Evolutionary conservation across 2,888 invertebrate genomes (phyloP).

Genomic region (Eustalomyia histrio): DNA sequence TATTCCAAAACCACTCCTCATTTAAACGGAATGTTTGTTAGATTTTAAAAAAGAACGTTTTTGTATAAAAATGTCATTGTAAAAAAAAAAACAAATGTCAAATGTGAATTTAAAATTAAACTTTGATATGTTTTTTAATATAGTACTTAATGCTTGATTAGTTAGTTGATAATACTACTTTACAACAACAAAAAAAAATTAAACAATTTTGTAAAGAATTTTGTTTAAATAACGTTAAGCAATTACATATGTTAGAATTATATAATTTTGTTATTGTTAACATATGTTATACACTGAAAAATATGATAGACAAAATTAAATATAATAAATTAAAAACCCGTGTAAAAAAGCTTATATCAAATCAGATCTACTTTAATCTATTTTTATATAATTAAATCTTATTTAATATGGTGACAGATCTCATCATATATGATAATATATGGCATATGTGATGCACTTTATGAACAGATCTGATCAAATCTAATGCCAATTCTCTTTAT

Average conservation of each 20-base stretch:
- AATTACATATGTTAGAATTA: constrained; percentile 36
- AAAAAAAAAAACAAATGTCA: not conserved
- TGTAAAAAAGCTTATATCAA: too few relatives aligned
- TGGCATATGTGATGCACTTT: too few relatives aligned
- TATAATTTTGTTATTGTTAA: constrained; percentile 8
- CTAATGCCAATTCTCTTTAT: too few relatives aligned
- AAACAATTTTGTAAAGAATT: constrained; percentile 8
- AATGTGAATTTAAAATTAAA: not conserved
- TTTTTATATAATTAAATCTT: too few relatives aligned
- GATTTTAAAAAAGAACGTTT: not conserved
- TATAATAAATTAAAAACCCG: too few relatives aligned
- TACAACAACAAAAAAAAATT: not conserved
- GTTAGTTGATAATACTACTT: constrained; percentile 22
- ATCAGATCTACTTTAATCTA: too few relatives aligned
- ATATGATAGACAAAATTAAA: too few relatives aligned
- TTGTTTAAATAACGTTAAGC: constrained; percentile 12
- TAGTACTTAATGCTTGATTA: constrained; percentile 37
- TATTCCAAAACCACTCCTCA: not conserved
- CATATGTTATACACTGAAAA: too few relatives aligned
- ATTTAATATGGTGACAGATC: too few relatives aligned
- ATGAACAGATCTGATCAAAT: too few relatives aligned
- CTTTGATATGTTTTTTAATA: not conserved
- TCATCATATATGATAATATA: too few relatives aligned
- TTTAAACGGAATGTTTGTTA: not conserved
- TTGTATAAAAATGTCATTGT: not conserved